These are phyloP conservation scores for Agrochola lota DNA, from an alignment of 2,888 invertebrate species.

Conservation along the genomic window DNA sequence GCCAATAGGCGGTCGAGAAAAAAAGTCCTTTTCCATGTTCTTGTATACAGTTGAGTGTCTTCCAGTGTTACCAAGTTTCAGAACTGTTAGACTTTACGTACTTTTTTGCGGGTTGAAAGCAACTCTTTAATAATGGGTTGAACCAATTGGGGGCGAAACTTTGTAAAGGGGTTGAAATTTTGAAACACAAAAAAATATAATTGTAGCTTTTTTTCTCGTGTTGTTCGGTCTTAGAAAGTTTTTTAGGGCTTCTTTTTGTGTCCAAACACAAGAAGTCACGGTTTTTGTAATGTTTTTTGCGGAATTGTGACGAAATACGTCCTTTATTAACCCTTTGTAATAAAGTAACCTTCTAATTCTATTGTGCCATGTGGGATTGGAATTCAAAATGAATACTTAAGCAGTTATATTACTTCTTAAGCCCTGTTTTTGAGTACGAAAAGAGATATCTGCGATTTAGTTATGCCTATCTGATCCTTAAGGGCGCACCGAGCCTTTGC, in stretches of 20 bases:
- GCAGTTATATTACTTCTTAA: not conserved
- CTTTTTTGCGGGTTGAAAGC: constrained; percentile 57
- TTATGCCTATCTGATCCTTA: not conserved
- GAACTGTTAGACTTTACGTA: constrained; percentile 29
- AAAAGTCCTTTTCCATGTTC: constrained; percentile 53
- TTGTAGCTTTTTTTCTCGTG: constrained; percentile 33
- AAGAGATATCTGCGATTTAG: not conserved
- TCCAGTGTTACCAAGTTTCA: constrained; percentile 54
- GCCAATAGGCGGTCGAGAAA: constrained; percentile 57
- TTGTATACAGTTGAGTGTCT: constrained; percentile 54
- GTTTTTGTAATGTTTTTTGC: constrained; percentile 1
- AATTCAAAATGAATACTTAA: not conserved
- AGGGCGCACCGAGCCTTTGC: too few relatives aligned
- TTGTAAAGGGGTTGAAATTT: constrained; percentile 50
- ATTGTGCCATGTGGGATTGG: not conserved
- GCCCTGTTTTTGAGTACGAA: not conserved
- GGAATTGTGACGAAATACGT: not conserved
- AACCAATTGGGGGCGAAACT: constrained; percentile 52
- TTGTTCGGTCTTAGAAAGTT: not conserved
- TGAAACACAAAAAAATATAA: constrained; percentile 18
- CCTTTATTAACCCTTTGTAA: not conserved
- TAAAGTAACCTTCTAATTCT: not conserved
- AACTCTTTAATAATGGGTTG: constrained; percentile 60
- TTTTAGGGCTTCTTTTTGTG: not conserved
- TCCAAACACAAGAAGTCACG: constrained; percentile 33